Evolutionary conservation across 1,140 invertebrate species (phyloP).

Genomic region (Drosophila baimaii): DNA sequence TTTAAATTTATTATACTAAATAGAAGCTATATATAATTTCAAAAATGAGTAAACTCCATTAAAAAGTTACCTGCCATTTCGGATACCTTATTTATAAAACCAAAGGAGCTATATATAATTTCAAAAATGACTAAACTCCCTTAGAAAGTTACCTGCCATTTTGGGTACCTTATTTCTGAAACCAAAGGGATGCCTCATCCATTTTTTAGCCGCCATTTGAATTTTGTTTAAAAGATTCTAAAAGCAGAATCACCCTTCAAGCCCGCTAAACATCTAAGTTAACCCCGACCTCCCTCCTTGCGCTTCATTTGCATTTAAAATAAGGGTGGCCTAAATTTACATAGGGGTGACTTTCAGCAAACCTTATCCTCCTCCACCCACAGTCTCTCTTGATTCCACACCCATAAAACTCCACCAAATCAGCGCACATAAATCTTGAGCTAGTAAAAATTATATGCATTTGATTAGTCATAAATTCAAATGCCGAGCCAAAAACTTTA

Average conservation of each 20-base stretch:
- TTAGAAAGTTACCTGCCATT: conserved; percentile 9
- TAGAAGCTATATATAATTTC: no score
- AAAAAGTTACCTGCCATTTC: conserved; percentile 21
- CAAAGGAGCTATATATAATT: no score
- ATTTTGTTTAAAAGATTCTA: conserved; percentile 1
- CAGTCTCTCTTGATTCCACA: no score
- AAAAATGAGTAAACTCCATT: neutral
- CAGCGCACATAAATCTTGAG: conserved; percentile 67
- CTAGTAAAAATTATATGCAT: conserved; percentile 74
- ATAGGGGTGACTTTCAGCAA: conserved; percentile 16
- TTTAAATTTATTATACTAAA: no score
- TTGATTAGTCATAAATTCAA: conserved; percentile 74
- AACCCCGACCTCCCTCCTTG: conserved; percentile 15
- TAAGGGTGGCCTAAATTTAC: conserved; percentile 53
- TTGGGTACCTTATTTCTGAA: neutral
- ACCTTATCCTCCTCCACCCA: neutral
- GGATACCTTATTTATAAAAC: no score
- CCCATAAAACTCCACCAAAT: conserved; percentile 49
- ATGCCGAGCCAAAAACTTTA: conserved; percentile 34
- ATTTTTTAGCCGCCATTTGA: conserved; percentile 50
- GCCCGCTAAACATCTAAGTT: neutral
- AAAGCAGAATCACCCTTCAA: conserved; percentile 15
- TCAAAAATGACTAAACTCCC: neutral
- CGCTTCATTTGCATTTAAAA: conserved; percentile 68
- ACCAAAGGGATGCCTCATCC: neutral